Conservation (phyloP, 2,113 vertebrate species). For the Erythrocercus mccallii region DNA sequence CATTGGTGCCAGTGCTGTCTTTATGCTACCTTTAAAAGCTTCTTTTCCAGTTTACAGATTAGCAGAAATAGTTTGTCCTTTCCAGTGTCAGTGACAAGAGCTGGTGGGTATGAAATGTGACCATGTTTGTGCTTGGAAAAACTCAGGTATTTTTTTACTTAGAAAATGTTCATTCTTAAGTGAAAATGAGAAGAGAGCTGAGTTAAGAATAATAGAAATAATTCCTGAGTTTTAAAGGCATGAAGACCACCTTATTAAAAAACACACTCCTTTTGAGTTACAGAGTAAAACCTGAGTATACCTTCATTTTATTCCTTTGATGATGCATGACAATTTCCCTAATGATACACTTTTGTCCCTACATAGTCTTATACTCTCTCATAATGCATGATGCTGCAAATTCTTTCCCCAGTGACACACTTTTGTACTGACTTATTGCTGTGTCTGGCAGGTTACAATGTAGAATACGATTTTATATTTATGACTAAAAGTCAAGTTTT, state of each 20-base stretch:
- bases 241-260: neutral
- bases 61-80: neutral
- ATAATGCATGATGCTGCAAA: neutral
- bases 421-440: neutral
- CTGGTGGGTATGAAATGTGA: neutral
- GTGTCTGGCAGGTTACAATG: conserved; percentile 9
- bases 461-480: conserved; percentile 52
- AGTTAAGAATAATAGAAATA: neutral
- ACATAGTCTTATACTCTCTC: neutral
- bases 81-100: neutral
- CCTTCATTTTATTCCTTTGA: neutral
- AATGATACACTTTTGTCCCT: neutral
- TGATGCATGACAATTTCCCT: neutral
- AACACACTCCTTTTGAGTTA: neutral
- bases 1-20: neutral
- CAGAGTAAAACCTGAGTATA: neutral
- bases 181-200: neutral
- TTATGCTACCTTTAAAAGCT: neutral
- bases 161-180: neutral
- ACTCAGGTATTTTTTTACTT: neutral
- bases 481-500: conserved; percentile 38
- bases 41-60: neutral
- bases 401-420: neutral
- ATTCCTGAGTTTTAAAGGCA: neutral
- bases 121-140: neutral